Evolutionary conservation across 2,797 vertebrate genomes (phyloP), one percentile per base, ranked within the genome.

Genomic region (Tauraco hartlaubi): DNA sequence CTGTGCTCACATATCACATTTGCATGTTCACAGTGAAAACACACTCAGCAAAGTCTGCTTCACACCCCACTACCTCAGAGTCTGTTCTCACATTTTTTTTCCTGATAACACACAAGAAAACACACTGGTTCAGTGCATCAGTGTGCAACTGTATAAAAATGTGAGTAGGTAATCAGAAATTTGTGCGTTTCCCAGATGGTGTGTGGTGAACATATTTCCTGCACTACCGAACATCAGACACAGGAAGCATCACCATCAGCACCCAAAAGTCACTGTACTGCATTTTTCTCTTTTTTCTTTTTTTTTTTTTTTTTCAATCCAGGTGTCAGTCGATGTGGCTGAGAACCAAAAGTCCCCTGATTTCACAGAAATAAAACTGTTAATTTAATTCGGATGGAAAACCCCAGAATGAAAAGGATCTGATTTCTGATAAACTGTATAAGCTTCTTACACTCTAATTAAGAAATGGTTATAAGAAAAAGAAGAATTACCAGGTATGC

Each of bases 291-390:
- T 69, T 4, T 17, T 13, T 26, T 18, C 13, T 26, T 18, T 46
- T 35, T 19, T 49, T 67, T 33, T n/a, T 29, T 55, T 35, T 20
- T 19, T 71, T 61, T 87, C 25, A 90, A 92, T 93, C 89, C 79
- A 95, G 37, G 59, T 93, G 88, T 94, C 77, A 94, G 73, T 56
- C 48, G 93, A 29, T 39, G 84, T 74, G 46, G 31, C 73, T 95
- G 82, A 98, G 81, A 92, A 90, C 18, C 26, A 97, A 12, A 97
- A 97, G 84, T 74, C 92, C 91, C 90, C 90, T 64, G 88, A 77
- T 82, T 98, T 98, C 97, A 91, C 85, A 97, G 96, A 98, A 98
- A 90, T 91, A 37, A 92, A 92, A 64, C 79, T 82, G 88, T 94
- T 46, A 61, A 83, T 67, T 68, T 93, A 76, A 96, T 97, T 91